A percentile compares a stretch with the other conserved stretches of the same genome.
These are phyloP conservation scores for Varanus komodoensis DNA, from an alignment of 2,113 vertebrate species.

Conservation along the genomic window DNA sequence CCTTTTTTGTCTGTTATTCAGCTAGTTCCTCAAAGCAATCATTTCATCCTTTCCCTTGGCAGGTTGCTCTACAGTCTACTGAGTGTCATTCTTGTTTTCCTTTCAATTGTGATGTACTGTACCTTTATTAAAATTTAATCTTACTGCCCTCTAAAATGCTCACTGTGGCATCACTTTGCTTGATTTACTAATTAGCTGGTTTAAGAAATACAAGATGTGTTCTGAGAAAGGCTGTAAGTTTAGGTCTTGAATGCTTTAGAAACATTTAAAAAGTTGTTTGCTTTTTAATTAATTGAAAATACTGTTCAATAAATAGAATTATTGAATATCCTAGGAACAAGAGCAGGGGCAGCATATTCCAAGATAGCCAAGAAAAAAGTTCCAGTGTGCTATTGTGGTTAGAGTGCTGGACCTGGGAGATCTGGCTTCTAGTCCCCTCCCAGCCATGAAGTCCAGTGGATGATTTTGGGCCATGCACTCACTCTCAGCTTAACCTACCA, in stretches of 20 bases:
- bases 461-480: too few species aligned
- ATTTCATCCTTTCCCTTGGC: neutral
- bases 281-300: neutral
- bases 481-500: too few species aligned
- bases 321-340: neutral
- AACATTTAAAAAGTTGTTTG: neutral
- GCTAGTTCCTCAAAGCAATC: too few species aligned
- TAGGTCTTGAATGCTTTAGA: neutral
- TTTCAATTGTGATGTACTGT: conserved; percentile 6
- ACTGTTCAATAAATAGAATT: too few species aligned
- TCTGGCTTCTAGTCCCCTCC: too few species aligned
- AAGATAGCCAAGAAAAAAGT: neutral
- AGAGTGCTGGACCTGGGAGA: too few species aligned
- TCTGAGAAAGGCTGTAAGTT: neutral
- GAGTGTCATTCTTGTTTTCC: neutral
- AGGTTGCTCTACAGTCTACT: neutral
- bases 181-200: conserved; percentile 49
- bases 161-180: conserved; percentile 30
- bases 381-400: too few species aligned
- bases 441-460: too few species aligned
- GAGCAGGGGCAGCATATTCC: neutral
- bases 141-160: neutral
- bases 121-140: neutral
- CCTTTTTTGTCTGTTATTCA: too few species aligned
- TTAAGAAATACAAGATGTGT: neutral